These are phyloP conservation scores for Prietella phreatophila DNA, from an alignment of 2,113 vertebrate genomes.

Conservation along the genomic window DNA sequence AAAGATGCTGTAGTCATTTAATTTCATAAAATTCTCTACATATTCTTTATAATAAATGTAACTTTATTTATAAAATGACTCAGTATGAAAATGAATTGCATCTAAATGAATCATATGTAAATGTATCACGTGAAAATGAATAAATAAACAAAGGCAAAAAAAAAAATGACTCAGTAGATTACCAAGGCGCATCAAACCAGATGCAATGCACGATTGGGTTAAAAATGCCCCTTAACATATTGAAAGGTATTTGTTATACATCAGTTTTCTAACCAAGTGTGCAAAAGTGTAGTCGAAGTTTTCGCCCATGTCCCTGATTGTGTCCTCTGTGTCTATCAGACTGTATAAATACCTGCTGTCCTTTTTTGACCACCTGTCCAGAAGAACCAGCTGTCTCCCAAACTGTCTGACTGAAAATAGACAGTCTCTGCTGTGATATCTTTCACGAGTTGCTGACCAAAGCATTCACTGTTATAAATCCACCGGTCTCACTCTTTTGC, in stretches of 20 bases:
- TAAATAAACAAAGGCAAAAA: too few species aligned
- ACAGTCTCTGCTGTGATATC: slow-evolving; percentile 34
- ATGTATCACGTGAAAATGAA: too few species aligned
- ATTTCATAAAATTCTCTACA: too few species aligned
- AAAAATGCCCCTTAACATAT: neutral
- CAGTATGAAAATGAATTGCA: too few species aligned
- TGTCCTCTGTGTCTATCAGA: slow-evolving; percentile 42
- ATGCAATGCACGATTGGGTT: neutral
- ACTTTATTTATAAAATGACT: too few species aligned
- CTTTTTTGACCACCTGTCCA: slow-evolving; percentile 24
- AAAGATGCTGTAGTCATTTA: neutral
- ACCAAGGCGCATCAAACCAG: neutral
- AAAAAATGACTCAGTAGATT: neutral
- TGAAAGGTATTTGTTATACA: neutral
- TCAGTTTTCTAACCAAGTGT: neutral
- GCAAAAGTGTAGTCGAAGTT: neutral
- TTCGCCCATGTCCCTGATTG: neutral
- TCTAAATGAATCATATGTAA: too few species aligned
- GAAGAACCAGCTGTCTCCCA: slow-evolving; percentile 45
- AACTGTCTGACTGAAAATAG: slow-evolving; percentile 39
- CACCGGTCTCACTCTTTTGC: slow-evolving; percentile 30
- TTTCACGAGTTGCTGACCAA: slow-evolving; percentile 36
- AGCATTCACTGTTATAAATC: slow-evolving; percentile 36
- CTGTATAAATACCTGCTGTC: slow-evolving; percentile 49
- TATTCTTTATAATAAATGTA: neutral